Base-by-base conservation (phyloP, 1,140 invertebrate species). In the Coboldia fuscipes region DNA sequence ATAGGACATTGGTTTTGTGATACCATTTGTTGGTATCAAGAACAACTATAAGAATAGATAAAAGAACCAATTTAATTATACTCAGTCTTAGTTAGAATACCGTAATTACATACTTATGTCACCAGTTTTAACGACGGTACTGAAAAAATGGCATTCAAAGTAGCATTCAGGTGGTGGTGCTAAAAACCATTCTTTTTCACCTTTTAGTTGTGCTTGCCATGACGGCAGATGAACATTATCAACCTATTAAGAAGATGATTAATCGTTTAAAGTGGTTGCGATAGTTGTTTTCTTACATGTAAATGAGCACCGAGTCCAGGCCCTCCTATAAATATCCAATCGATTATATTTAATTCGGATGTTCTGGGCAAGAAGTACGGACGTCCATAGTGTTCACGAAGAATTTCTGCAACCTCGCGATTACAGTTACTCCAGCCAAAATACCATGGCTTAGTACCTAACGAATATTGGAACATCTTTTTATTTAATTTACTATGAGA, bases 271-370 rank as follows among this genome's bases (percentile, higher is more conserved):
- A 21, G 0, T 20, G 18, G 4, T 10, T 3, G 15, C 24, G 15
- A 30, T 31, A 12, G 12, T 37, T 33, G 12, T 24, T 36, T 16
- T 12, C 74, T 68, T 58, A 92, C 84, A 55, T 96, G 89, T 74
- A 94, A 79, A 42, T 89, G 77, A 1, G 89, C 88, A 0, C 90
- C 90, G 49, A 85, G 72, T 23, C 89, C 88, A 1, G 79, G 72
- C 21, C 78, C 85, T 0, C 90, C 90, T 75, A 96, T 93, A 47
- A 96, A 96, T 41, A 96, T 84, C 89, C 89, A 96, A 57, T 90
- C 86, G 0, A 80, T 70, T 33, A 72, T 75, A 45, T 83, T 81
- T 39, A 73, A 80, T 52, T 92, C 84, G 0, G 86, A 74, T 2
- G 69, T 68, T 27, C 55, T 55, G 0, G 89, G 86, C 4, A 97